These are phyloP conservation scores for Pleuronectes platessa DNA, from an alignment of 2,113 vertebrate genomes.

Conservation along the genomic window DNA sequence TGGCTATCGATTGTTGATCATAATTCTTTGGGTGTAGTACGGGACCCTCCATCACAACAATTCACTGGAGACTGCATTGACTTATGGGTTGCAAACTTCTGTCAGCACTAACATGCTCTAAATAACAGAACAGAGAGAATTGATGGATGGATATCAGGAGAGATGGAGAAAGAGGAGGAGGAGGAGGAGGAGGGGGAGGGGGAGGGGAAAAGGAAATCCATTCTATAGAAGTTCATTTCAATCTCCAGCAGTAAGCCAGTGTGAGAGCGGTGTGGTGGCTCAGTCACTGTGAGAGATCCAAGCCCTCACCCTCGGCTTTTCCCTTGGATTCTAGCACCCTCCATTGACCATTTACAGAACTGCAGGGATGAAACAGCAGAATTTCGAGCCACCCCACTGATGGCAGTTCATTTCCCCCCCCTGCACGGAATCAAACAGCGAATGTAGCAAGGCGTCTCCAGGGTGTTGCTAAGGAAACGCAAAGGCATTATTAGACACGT, in stretches of 20 bases:
- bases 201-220: slow-evolving; percentile 54
- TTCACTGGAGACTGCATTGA: slow-evolving; percentile 66
- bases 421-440: slow-evolving; percentile 43
- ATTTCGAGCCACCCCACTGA: slow-evolving; percentile 50
- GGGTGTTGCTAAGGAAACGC: slow-evolving; percentile 67
- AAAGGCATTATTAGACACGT: slow-evolving; percentile 68
- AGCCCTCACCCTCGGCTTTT: slow-evolving; percentile 10
- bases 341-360: slow-evolving; percentile 56
- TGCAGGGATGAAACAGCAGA: slow-evolving; percentile 77
- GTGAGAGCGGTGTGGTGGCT: slow-evolving; percentile 48
- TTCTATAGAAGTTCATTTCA: slow-evolving; percentile 67
- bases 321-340: slow-evolving; percentile 71
- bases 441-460: slow-evolving; percentile 53
- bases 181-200: slow-evolving; percentile 6
- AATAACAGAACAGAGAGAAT: slow-evolving; percentile 61
- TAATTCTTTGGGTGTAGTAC: slow-evolving; percentile 64
- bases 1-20: slow-evolving; percentile 79
- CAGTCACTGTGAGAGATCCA: slow-evolving; percentile 47
- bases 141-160: slow-evolving; percentile 60
- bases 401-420: slow-evolving; percentile 34
- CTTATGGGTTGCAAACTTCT: slow-evolving; percentile 69
- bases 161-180: slow-evolving; percentile 20
- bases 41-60: slow-evolving; percentile 72
- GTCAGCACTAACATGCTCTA: slow-evolving; percentile 68
- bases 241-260: slow-evolving; percentile 53